Conservation (phyloP, 2,113 vertebrate genomes). For the Pseudorectes ferrugineus region DNA sequence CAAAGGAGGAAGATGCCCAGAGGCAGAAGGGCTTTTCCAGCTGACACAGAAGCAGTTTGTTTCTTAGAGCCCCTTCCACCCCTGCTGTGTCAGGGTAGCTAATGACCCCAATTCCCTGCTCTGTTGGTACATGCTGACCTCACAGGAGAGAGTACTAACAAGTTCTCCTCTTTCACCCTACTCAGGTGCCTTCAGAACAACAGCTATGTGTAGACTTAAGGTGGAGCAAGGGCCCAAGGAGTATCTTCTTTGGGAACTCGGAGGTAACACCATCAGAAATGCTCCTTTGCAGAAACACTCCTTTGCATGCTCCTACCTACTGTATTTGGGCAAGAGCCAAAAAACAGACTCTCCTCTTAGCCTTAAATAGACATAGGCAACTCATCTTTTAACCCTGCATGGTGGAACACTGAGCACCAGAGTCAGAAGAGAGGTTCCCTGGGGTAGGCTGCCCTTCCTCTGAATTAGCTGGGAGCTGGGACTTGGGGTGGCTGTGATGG, state of each 20-base stretch:
- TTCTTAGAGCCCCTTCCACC: constrained; percentile 2
- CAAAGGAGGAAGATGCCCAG: constrained; percentile 1
- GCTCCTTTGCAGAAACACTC: neutral
- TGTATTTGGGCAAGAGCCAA: neutral
- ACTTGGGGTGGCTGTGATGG: neutral
- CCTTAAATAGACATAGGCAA: neutral
- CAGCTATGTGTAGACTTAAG: neutral
- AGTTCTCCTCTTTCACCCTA: neutral
- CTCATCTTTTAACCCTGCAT: neutral
- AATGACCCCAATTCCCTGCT: constrained; percentile 25
- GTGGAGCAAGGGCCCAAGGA: neutral
- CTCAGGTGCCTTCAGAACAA: neutral
- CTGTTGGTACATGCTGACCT: constrained; percentile 19
- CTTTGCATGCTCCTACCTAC: neutral
- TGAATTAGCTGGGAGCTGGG: neutral
- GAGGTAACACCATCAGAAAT: neutral
- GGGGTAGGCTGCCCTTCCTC: neutral
- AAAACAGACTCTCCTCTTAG: neutral
- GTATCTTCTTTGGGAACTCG: neutral
- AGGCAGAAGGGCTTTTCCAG: constrained; percentile 26
- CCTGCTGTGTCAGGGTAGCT: neutral
- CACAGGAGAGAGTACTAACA: neutral
- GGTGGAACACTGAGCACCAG: neutral
- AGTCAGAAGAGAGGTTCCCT: neutral
- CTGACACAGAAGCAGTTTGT: neutral